Percentiles rank a stretch among this genome's conserved stretches.
These are phyloP conservation scores for Mythimna ferrago DNA, from an alignment of 2,888 invertebrate species.

Conservation along the genomic window DNA sequence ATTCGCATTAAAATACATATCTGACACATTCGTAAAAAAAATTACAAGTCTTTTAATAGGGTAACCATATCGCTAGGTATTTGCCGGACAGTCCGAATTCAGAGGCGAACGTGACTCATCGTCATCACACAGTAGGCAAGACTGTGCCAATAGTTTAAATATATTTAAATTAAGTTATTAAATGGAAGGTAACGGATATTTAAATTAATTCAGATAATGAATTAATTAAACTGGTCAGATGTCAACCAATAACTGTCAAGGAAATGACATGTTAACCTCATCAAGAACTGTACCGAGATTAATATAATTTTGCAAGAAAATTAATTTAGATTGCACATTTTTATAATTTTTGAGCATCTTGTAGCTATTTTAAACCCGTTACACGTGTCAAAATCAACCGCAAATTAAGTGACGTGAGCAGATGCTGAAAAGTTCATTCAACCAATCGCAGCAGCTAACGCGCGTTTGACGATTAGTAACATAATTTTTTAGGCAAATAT, in stretches of 20 bases:
- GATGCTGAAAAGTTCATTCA: background rate
- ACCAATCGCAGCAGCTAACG: too few species aligned
- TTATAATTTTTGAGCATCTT: background rate
- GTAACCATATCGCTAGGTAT: conserved; percentile 43
- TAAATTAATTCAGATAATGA: conserved; percentile 14
- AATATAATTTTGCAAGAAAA: background rate
- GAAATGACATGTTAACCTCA: conserved; percentile 3
- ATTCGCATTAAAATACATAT: conserved; percentile 5
- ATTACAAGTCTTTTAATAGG: conserved; percentile 29
- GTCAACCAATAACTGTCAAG: conserved; percentile 14
- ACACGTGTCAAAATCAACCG: background rate
- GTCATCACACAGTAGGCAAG: conserved; percentile 4
- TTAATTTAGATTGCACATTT: background rate
- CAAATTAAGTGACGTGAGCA: background rate
- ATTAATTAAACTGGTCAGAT: conserved; percentile 7
- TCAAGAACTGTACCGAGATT: background rate
- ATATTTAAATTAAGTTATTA: conserved; percentile 24
- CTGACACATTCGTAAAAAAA: conserved; percentile 41
- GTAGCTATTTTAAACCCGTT: background rate
- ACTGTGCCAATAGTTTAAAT: background rate
- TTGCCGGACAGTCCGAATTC: conserved; percentile 48
- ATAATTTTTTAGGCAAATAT: too few species aligned
- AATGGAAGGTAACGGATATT: conserved; percentile 14
- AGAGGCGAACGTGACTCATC: conserved; percentile 23
- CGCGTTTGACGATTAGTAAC: too few species aligned